Conservation (phyloP, 92 coral and sea anemone genomes). For the Desmophyllum pertusum region DNA sequence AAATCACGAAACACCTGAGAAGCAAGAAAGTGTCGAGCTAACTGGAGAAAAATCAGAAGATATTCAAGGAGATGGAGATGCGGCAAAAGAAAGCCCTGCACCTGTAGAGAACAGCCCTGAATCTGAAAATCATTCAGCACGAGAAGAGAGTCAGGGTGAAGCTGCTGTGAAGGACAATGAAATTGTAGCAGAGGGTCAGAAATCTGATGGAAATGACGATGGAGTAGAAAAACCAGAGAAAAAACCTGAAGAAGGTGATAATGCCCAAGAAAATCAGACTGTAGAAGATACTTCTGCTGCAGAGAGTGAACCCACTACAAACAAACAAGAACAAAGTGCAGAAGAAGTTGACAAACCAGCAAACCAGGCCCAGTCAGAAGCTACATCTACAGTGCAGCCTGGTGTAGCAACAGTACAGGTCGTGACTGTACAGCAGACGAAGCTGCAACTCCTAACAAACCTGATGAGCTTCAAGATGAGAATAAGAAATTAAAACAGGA, state of each 20-base stretch:
- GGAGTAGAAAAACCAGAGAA: background rate
- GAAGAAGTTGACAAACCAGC: constrained; percentile 13
- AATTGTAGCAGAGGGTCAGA: background rate
- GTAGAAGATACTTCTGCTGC: background rate
- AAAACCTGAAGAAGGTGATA: constrained; percentile 9
- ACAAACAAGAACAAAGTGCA: background rate
- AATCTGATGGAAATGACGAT: background rate
- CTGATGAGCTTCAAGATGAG: constrained; percentile 45
- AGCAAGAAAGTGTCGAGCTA: background rate
- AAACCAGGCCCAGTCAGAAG: constrained; percentile 2
- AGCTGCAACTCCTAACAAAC: background rate
- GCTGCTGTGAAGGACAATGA: background rate
- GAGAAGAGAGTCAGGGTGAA: background rate
- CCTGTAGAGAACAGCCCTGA: constrained; percentile 1
- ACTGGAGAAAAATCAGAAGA: constrained; percentile 25
- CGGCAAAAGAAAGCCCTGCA: background rate
- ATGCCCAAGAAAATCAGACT: constrained; percentile 12
- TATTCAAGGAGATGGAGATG: background rate
- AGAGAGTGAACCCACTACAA: background rate
- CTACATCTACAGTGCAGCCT: background rate
- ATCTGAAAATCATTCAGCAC: background rate
- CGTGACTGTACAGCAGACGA: background rate
- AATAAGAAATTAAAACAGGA: constrained; percentile 56
- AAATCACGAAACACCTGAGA: constrained; percentile 4
- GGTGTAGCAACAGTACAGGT: background rate